phyloP scores from a whole-genome alignment of 1,140 invertebrate genomes.

The Phocides pigmalion region DNA sequence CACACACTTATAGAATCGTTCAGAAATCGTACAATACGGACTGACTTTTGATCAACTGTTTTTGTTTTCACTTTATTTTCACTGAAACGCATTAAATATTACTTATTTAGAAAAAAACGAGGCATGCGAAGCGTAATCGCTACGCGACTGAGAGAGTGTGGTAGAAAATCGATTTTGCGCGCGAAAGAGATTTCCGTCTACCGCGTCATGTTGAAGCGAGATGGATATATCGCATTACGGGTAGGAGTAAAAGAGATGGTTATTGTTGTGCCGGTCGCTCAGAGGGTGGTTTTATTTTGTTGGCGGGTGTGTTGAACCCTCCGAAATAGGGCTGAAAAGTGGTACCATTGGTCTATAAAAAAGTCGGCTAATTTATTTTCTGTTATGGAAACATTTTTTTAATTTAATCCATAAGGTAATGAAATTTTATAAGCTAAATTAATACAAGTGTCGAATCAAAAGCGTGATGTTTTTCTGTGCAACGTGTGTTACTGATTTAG shows the following conservation, averaged over 20 bases:
- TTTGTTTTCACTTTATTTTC: constrained; percentile 14
- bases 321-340: constrained; percentile 46
- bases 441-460: too few relatives aligned
- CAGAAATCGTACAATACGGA: background rate
- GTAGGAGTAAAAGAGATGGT: constrained; percentile 26
- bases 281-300: constrained; percentile 38
- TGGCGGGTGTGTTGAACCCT: constrained; percentile 54
- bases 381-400: too few relatives aligned
- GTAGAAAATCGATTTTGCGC: constrained; percentile 51
- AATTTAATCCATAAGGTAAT: too few relatives aligned
- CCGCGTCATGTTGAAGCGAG: constrained; percentile 30
- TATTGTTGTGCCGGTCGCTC: constrained; percentile 23
- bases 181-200: constrained; percentile 39
- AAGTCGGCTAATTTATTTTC: background rate
- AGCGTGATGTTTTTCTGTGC: too few relatives aligned
- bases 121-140: constrained; percentile 12
- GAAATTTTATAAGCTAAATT: too few relatives aligned
- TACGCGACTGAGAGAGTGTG: constrained; percentile 36
- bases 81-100: background rate
- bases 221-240: constrained; percentile 3
- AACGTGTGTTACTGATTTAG: too few relatives aligned
- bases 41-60: background rate
- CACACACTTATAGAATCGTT: background rate
- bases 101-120: background rate
- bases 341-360: constrained; percentile 42